Percentiles rank a stretch among this genome's conserved stretches.
These are phyloP conservation scores for Brachymystax lenok DNA, from an alignment of 2,797 vertebrate species.

Conservation along the genomic window DNA sequence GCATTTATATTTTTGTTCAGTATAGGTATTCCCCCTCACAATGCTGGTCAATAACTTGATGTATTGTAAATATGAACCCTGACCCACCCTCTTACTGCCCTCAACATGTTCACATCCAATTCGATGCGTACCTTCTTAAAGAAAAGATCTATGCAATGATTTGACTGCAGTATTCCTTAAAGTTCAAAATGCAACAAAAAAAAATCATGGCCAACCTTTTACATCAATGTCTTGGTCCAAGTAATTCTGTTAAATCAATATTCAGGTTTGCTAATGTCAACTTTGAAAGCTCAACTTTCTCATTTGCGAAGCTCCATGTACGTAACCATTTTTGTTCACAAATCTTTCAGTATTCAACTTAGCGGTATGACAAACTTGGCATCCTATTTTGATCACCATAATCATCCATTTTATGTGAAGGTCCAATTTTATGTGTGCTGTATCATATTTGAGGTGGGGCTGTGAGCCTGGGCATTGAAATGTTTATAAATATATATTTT, in stretches of 20 bases:
- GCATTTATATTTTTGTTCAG: too few species aligned
- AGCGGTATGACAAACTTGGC: neutral
- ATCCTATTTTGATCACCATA: neutral
- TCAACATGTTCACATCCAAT: conserved; percentile 16
- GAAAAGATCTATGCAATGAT: conserved; percentile 69
- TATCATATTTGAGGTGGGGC: conserved; percentile 27
- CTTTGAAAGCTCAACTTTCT: conserved; percentile 5
- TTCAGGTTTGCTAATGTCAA: conserved; percentile 30
- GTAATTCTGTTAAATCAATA: conserved; percentile 4
- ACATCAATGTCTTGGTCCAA: conserved; percentile 22
- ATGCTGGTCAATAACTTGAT: conserved; percentile 7
- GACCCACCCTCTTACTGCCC: conserved; percentile 19
- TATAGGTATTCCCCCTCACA: neutral
- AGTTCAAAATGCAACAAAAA: conserved; percentile 29
- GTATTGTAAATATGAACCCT: conserved; percentile 30
- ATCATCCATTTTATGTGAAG: neutral
- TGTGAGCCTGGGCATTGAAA: conserved; percentile 49
- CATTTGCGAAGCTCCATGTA: conserved; percentile 30
- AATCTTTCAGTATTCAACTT: conserved; percentile 18
- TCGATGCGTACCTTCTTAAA: conserved; percentile 40
- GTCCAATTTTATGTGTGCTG: conserved; percentile 28
- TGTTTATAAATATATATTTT: conserved; percentile 30
- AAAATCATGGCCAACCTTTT: conserved; percentile 24
- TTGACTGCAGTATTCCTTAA: conserved; percentile 47
- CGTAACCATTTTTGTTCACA: neutral